Conservation (phyloP, 30 jellyfish, hydroid and myxozoan species). For the Chrysaora quinquecirrha region DNA sequence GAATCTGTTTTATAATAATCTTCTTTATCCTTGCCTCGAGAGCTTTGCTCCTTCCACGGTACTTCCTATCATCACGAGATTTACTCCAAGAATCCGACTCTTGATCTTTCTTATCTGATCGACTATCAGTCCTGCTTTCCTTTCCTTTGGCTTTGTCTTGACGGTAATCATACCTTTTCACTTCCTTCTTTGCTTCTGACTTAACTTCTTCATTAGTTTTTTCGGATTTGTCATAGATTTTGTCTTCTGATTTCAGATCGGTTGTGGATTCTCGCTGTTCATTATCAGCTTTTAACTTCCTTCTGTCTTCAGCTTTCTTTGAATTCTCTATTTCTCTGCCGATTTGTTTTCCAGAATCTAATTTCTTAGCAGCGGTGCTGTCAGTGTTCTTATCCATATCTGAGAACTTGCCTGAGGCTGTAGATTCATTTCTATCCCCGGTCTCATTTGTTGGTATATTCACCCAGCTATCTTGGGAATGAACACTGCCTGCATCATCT, state of each 20-base stretch:
- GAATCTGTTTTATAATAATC: neutral
- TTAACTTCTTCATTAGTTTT: neutral
- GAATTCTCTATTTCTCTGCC: slow-evolving; percentile 3
- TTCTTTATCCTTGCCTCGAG: slow-evolving; percentile 1
- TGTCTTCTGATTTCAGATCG: neutral
- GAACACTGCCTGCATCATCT: slow-evolving; percentile 86
- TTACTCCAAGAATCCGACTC: slow-evolving; percentile 12
- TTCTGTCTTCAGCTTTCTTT: neutral
- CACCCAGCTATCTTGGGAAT: slow-evolving; percentile 77
- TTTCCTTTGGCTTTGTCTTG: neutral
- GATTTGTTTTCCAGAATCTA: neutral
- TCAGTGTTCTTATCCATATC: no score
- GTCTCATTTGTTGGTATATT: slow-evolving; percentile 31
- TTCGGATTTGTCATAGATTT: neutral
- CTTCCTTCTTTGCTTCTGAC: neutral
- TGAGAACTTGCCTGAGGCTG: no score
- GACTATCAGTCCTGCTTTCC: neutral
- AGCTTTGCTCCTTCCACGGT: neutral
- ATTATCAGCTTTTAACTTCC: neutral
- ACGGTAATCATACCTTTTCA: slow-evolving; percentile 1
- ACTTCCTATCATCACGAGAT: neutral
- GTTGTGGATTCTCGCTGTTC: neutral
- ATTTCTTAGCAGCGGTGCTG: slow-evolving; percentile 29
- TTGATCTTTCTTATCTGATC: slow-evolving; percentile 26
- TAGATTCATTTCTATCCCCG: slow-evolving; percentile 36